Conservation (phyloP, 1,140 invertebrate genomes). For the Proales similis region DNA sequence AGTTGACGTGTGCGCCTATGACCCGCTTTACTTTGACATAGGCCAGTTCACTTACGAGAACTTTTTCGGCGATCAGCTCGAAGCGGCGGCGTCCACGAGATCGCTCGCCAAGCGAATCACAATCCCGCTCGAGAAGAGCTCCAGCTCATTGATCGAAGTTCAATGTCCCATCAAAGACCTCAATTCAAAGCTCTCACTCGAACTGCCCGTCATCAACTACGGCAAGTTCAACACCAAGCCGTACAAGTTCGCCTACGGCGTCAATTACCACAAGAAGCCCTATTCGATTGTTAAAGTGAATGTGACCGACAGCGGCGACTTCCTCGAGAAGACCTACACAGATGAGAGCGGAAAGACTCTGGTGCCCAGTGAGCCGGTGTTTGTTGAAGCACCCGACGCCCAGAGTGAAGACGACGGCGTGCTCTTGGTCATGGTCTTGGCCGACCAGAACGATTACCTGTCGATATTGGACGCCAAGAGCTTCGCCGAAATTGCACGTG, state of each 20-base stretch:
- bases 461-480: slow-evolving; percentile 50
- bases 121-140: slow-evolving; percentile 3
- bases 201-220: slow-evolving; percentile 68
- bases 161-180: slow-evolving; percentile 9
- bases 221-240: slow-evolving; percentile 59
- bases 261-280: slow-evolving; percentile 46
- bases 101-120: not conserved
- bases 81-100: no score
- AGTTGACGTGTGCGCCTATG: slow-evolving; percentile 27
- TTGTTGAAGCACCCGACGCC: slow-evolving; percentile 41
- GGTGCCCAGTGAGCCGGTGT: slow-evolving; percentile 47
- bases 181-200: slow-evolving; percentile 25
- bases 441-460: slow-evolving; percentile 45
- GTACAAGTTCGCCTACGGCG: slow-evolving; percentile 75
- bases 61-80: slow-evolving; percentile 8
- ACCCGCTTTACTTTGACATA: slow-evolving; percentile 22
- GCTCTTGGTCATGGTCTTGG: slow-evolving; percentile 15
- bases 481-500: slow-evolving; percentile 51
- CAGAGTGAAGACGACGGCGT: slow-evolving; percentile 44
- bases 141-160: slow-evolving; percentile 9
- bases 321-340: slow-evolving; percentile 40
- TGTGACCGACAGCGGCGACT: slow-evolving; percentile 44
- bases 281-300: slow-evolving; percentile 47
- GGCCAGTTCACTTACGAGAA: slow-evolving; percentile 36
- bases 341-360: slow-evolving; percentile 43